Evolutionary conservation across 1,140 invertebrate species (phyloP).

Genomic region (Venturia canescens): DNA sequence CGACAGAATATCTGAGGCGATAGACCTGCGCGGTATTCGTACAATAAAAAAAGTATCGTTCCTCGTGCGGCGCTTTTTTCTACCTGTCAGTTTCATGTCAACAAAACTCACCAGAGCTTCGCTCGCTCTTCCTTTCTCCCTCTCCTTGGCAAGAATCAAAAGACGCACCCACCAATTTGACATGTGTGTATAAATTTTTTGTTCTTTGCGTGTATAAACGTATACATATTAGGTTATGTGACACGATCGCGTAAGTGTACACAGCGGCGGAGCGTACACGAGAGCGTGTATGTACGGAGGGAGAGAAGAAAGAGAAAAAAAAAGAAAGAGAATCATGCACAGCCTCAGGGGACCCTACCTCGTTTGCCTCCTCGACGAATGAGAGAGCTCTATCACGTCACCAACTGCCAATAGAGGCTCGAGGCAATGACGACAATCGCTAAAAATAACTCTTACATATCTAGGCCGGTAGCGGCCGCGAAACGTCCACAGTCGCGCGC

Average conservation of each 20-base stretch:
- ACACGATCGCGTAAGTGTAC: not conserved
- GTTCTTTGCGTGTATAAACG: not conserved
- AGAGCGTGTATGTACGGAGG: slow-evolving; percentile 12
- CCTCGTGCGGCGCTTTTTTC: slow-evolving; percentile 6
- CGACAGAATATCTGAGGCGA: not conserved
- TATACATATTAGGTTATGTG: slow-evolving; percentile 22
- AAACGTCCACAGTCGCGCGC: slow-evolving; percentile 71
- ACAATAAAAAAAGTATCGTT: not conserved
- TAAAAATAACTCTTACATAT: slow-evolving; percentile 73
- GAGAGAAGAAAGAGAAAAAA: slow-evolving; percentile 23
- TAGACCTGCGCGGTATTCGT: no score
- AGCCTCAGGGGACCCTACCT: slow-evolving; percentile 50
- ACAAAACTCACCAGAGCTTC: slow-evolving; percentile 65
- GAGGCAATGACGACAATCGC: slow-evolving; percentile 64
- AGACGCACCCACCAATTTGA: slow-evolving; percentile 49
- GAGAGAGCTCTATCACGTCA: not conserved
- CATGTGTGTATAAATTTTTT: not conserved
- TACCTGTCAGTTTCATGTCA: slow-evolving; percentile 70
- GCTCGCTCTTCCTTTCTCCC: slow-evolving; percentile 30
- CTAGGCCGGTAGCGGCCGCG: slow-evolving; percentile 70
- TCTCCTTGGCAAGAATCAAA: slow-evolving; percentile 19
- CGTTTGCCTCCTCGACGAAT: slow-evolving; percentile 44
- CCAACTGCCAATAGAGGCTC: slow-evolving; percentile 55
- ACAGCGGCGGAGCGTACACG: not conserved
- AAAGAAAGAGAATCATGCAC: slow-evolving; percentile 47